A percentile compares a stretch with the other conserved stretches of the same genome.
phyloP scores from a whole-genome alignment of 1,140 invertebrate genomes.

The Euschistus heros region DNA sequence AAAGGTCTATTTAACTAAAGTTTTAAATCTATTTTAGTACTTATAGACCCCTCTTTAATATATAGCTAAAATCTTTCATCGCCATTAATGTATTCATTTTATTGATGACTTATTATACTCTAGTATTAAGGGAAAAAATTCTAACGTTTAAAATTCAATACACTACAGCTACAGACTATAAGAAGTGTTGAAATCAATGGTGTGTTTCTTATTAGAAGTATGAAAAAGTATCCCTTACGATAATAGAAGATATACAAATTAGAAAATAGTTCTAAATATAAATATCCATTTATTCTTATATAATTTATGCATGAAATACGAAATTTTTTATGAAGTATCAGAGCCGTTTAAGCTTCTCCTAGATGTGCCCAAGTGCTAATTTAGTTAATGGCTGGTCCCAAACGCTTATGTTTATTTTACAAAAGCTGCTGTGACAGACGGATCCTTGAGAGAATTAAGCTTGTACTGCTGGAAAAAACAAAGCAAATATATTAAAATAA shows the following conservation, averaged over 20 bases:
- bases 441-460: conserved; percentile 15
- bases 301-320: neutral
- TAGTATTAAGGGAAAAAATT: too few relatives aligned
- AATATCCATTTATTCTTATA: conserved; percentile 10
- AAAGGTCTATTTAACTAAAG: neutral
- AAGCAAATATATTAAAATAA: neutral
- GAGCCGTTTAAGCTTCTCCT: conserved; percentile 9
- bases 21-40: neutral
- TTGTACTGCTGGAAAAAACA: conserved; percentile 19
- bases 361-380: conserved; percentile 22
- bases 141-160: too few relatives aligned
- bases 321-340: conserved; percentile 4
- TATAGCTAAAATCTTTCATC: too few relatives aligned
- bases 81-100: too few relatives aligned
- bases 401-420: conserved; percentile 18
- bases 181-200: too few relatives aligned
- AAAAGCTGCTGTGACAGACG: conserved; percentile 21
- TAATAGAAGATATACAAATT: conserved; percentile 11
- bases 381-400: conserved; percentile 22
- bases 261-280: conserved; percentile 18
- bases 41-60: neutral
- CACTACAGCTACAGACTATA: too few relatives aligned
- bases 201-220: neutral
- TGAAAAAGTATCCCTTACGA: neutral
- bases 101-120: too few relatives aligned